Evolutionary conservation across 2,797 vertebrate species (phyloP), one percentile per base, ranked within the genome.

Genomic region (Tiaroga cobitis): DNA sequence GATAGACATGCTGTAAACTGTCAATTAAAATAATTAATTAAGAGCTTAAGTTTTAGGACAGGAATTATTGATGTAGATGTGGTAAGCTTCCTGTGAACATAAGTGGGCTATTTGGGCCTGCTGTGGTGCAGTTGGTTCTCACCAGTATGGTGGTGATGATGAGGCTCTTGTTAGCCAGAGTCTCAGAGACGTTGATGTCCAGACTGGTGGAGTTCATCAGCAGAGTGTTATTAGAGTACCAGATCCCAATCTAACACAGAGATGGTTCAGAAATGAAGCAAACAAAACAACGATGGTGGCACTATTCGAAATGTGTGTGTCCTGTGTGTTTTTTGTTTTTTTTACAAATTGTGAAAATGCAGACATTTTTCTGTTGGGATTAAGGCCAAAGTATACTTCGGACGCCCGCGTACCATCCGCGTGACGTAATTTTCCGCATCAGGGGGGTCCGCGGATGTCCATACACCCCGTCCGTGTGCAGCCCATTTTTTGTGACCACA

Each of bases 71-170:
- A 39, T 41, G 51, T 3, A 37, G 74, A 76, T 59, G 51, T 43
- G 16, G 5, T 43, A 63, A 63, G 43, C 10, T 43, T 32, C 19
- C n/a, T 68, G 56, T 18, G 39, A 59, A 59, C 80, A 72, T 61
- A 13, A 63, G 8, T 63, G 15, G 13, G 2, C 41, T 24, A 11
- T 63, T n/a, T 82, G 26, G 13, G 13, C 5, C 7, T 65, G 81
- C 29, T 63, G 43, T 32, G 2, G 26, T 9, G 13, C 11, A 54
- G 56, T 9, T 29, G 39, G 84, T 88, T 82, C 95, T 97, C 94
- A 97, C 97, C 96, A 98, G 92, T 73, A 98, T 98, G 1, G 97
- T 98, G 46, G 97, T 98, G 90, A 98, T 93, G 19, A 96, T 94
- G 26, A 98, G 93, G 0, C 97, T 97, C 92, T 97, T 97, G 93